Evolutionary conservation across 2,888 invertebrate genomes (phyloP).

Genomic region (Brachypalpus laphriformis): DNA sequence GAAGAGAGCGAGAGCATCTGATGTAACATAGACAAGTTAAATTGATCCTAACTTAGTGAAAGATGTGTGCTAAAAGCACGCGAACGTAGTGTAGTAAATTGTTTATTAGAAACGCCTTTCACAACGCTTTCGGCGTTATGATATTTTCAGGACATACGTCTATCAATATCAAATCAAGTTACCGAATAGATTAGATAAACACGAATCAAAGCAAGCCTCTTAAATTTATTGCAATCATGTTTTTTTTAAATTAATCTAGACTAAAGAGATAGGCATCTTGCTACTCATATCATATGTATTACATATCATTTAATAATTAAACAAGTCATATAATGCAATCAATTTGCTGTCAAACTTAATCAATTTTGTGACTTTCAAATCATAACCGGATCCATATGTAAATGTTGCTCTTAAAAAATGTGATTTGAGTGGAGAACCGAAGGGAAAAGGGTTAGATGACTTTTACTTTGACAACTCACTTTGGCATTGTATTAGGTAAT

Average conservation of each 20-base stretch:
- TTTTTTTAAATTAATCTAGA: neutral
- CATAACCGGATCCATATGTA: slow-evolving; percentile 3
- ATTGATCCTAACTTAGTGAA: neutral
- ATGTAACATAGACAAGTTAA: neutral
- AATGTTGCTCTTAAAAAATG: neutral
- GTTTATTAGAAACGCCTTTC: neutral
- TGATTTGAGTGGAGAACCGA: neutral
- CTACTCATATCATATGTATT: neutral
- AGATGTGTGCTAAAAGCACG: neutral
- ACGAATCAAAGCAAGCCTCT: neutral
- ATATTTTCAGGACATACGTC: neutral
- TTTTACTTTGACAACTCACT: slow-evolving; percentile 7
- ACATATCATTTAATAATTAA: neutral
- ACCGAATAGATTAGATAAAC: neutral
- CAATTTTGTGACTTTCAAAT: slow-evolving; percentile 2
- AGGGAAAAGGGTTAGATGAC: neutral
- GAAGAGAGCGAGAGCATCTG: neutral
- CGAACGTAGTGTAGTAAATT: neutral
- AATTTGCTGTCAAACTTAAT: slow-evolving; percentile 12
- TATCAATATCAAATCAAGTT: neutral
- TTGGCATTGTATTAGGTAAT: neutral
- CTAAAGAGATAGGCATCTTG: neutral
- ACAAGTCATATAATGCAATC: slow-evolving; percentile 3
- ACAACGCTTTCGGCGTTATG: neutral
- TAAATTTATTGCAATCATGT: neutral